Evolutionary conservation across 2,888 invertebrate species (phyloP), one percentile per base, ranked within the genome.

Genomic region (Agonopterix heracliana): DNA sequence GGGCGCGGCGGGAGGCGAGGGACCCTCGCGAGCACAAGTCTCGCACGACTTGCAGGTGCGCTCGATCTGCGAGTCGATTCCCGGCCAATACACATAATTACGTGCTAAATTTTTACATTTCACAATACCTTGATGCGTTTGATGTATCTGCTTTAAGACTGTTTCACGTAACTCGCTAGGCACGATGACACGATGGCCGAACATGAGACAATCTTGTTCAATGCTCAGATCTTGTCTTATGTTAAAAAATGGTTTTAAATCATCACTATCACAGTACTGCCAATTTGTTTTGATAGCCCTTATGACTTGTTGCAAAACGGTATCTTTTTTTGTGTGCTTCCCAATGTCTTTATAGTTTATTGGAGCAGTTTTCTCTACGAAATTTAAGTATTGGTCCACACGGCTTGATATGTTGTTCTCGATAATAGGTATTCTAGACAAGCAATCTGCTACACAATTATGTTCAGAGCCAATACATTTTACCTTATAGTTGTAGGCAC

Each of bases 11-110:
- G 42, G 49, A 9, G 49, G 46, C 36, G 48, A 34, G 26, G 51
- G 42, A n/a, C 38, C 40, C 48, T 43, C 43, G 26, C 13, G 34
- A 9, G 45, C 46, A 17, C 51, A 48, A n/a, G 17, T 35, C 9
- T 34, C 48, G 41, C 51, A 51, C 10, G 36, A 45, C 1, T 35
- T 13, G 14, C 41, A 46, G 9, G 38, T 7, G 2, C 49, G 46
- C 35, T 49, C 52, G 14, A 52, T 49, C 10, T 52, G 47, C 2
- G 48, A 14, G 34, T 52, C 49, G 36, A 52, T 44, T 1, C 52
- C 46, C n/a, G 48, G 48, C 51, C 51, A 51, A 9, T 34, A 52
- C 8, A 49, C 44, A 40, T 51, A 51, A 42, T 46, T 43, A n/a
- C 43, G 42, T 2, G 47, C 47, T 2, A 48, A 9, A 2, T 26